Evolutionary conservation across 1,140 invertebrate genomes (phyloP).

Genomic region (Tyrophagus putrescentiae): DNA sequence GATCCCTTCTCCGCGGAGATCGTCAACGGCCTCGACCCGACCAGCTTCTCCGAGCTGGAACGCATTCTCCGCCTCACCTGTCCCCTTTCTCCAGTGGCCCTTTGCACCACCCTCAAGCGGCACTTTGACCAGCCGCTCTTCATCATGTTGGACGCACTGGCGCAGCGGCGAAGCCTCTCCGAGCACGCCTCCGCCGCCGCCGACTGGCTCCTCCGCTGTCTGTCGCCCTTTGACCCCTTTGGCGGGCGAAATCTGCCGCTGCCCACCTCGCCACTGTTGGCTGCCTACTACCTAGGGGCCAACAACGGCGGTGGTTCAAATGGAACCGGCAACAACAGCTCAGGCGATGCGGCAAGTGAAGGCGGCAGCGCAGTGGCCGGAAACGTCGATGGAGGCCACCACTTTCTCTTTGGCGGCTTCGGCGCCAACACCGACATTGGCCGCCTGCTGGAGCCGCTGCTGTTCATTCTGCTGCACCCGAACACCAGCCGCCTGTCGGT

Average conservation of each 20-base stretch:
- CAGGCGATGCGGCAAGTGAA: neutral
- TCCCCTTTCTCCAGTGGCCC: constrained; percentile 6
- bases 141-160: constrained; percentile 59
- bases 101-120: constrained; percentile 10
- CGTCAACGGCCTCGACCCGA: neutral
- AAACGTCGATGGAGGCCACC: neutral
- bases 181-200: constrained; percentile 52
- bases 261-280: constrained; percentile 5
- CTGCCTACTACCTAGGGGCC: neutral
- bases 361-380: neutral
- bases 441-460: constrained; percentile 53
- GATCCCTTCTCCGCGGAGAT: neutral
- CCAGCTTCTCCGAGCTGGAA: neutral
- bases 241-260: neutral
- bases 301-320: neutral
- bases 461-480: constrained; percentile 59
- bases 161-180: constrained; percentile 44
- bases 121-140: constrained; percentile 47
- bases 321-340: neutral
- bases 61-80: neutral
- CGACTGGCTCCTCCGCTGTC: constrained; percentile 53
- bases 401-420: constrained; percentile 8
- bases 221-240: constrained; percentile 31
- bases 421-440: constrained; percentile 53
- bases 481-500: constrained; percentile 70